These are phyloP conservation scores for Caenorhabditis angaria DNA, from an alignment of 2,888 invertebrate species.

Conservation along the genomic window DNA sequence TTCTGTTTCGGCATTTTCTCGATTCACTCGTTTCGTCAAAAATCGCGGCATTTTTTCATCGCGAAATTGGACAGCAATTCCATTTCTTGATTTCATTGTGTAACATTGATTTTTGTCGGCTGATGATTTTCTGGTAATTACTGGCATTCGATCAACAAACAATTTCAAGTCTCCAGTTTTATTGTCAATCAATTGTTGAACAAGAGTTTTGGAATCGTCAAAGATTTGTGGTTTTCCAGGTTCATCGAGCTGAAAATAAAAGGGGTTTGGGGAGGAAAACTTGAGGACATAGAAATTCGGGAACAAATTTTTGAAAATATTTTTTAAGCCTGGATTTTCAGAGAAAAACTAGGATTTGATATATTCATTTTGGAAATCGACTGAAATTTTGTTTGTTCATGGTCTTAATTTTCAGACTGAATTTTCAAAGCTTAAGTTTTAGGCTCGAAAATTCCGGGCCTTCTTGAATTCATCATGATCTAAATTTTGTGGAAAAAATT, in stretches of 20 bases:
- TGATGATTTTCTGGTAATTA: conserved; percentile 33
- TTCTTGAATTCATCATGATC: too few species aligned
- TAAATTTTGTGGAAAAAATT: too few species aligned
- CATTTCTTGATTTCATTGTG: conserved; percentile 22
- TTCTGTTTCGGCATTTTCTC: not conserved
- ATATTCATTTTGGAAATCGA: too few species aligned
- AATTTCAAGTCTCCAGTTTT: not conserved
- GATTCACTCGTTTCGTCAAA: not conserved
- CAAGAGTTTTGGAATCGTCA: conserved; percentile 13
- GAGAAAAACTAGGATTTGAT: too few species aligned
- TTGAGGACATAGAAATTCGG: too few species aligned
- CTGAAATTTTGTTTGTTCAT: too few species aligned
- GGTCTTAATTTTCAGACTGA: too few species aligned
- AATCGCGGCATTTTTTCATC: conserved; percentile 2
- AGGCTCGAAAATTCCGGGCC: too few species aligned
- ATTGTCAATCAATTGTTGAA: conserved; percentile 7
- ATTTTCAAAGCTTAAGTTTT: too few species aligned
- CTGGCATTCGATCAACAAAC: conserved; percentile 35
- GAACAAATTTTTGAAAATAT: too few species aligned
- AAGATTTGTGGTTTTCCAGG: conserved; percentile 35
- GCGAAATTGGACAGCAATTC: not conserved
- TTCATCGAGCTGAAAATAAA: conserved; percentile 10
- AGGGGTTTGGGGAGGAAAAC: not conserved
- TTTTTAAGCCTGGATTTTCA: too few species aligned
- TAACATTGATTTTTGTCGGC: conserved; percentile 10